phyloP scores from a whole-genome alignment of 2,113 vertebrate species.

The Passer montanus region DNA sequence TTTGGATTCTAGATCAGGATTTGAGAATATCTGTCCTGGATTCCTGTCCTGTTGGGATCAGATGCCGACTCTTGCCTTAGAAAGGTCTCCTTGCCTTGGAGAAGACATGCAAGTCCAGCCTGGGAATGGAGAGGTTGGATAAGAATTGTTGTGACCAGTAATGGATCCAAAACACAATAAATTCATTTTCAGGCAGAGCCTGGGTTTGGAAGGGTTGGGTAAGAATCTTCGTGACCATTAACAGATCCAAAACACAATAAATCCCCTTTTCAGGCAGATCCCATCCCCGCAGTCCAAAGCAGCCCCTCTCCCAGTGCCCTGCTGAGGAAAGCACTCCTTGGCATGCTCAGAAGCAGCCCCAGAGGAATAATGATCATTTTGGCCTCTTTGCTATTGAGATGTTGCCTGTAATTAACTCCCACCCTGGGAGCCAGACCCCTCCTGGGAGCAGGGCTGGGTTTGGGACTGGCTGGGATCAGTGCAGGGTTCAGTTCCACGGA shows the following conservation, averaged over 20 bases:
- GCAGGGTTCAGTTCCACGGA: accelerated
- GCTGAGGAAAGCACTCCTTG: accelerated
- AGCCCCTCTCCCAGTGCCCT: not conserved
- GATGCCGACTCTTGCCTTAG: not conserved
- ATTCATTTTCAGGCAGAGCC: not conserved
- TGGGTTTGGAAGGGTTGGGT: not conserved
- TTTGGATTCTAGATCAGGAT: too few relatives aligned
- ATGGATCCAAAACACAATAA: accelerated
- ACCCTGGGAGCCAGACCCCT: not conserved
- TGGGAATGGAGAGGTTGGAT: not conserved
- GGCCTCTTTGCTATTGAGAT: not conserved
- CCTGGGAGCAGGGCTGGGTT: not conserved
- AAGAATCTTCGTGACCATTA: accelerated
- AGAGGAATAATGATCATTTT: not conserved
- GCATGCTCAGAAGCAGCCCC: not conserved
- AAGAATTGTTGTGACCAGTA: accelerated
- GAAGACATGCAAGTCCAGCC: not conserved
- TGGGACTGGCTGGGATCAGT: not conserved
- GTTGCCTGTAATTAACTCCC: not conserved
- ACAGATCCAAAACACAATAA: accelerated
- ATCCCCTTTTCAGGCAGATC: not conserved
- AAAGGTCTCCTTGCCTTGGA: not conserved
- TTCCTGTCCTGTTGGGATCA: not conserved
- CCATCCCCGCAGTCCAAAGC: not conserved
- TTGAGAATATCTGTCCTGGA: not conserved